Evolutionary conservation across 2,113 vertebrate genomes (phyloP).

Genomic region (Megalops atlanticus): DNA sequence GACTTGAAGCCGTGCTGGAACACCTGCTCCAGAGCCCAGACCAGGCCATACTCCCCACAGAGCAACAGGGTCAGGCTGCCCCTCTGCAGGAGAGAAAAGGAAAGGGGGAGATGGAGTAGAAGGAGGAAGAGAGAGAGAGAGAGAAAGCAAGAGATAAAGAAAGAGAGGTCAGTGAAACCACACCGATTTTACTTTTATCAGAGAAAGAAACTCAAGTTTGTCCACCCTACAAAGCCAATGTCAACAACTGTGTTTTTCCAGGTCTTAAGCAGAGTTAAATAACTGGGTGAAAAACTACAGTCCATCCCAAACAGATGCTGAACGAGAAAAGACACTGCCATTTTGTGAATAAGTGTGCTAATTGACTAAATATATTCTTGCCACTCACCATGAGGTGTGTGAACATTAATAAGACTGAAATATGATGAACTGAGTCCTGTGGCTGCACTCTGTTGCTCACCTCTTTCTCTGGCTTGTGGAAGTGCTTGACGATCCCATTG

Average conservation of each 20-base stretch:
- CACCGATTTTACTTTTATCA: background rate
- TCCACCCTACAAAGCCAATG: too few relatives aligned
- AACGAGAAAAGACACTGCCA: too few relatives aligned
- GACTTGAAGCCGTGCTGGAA: slow-evolving; percentile 98
- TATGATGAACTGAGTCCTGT: too few relatives aligned
- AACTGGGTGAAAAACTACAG: too few relatives aligned
- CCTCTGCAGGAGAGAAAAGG: slow-evolving; percentile 60
- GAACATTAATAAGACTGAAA: too few relatives aligned
- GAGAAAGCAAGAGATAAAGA: background rate
- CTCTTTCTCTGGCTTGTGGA: slow-evolving; percentile 99
- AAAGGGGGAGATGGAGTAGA: slow-evolving; percentile 22
- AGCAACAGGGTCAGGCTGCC: slow-evolving; percentile 93
- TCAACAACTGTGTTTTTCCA: too few relatives aligned
- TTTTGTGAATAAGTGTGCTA: too few relatives aligned
- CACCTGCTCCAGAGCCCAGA: slow-evolving; percentile 94
- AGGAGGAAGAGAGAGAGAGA: slow-evolving; percentile 28
- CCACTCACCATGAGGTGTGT: too few relatives aligned
- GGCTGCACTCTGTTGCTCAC: too few relatives aligned
- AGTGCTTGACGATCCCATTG: slow-evolving; percentile 98
- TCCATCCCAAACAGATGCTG: too few relatives aligned
- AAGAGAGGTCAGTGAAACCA: slow-evolving; percentile 12
- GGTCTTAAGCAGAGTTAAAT: too few relatives aligned
- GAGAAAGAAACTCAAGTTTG: background rate
- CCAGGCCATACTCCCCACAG: slow-evolving; percentile 93
- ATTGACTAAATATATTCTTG: too few relatives aligned